Conservation (phyloP, 2,797 vertebrate species). For the Sphenopsis melanotis region DNA sequence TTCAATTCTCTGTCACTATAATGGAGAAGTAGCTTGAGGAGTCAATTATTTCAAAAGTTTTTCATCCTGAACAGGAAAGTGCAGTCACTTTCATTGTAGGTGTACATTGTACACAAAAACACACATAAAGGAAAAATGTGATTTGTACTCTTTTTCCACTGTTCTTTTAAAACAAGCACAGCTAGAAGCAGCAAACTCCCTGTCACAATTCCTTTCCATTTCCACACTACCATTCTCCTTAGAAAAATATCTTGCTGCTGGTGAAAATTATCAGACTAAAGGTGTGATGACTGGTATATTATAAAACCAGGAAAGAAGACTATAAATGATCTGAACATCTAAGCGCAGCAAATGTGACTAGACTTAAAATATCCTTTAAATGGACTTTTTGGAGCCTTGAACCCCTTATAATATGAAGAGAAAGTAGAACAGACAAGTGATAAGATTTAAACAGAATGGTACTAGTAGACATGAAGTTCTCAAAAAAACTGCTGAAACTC, state of each 20-base stretch:
- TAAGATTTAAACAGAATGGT: not conserved
- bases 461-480: not conserved
- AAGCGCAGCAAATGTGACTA: not conserved
- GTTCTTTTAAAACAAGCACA: not conserved
- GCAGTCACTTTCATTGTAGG: fast-evolving
- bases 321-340: not conserved
- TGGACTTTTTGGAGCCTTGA: not conserved
- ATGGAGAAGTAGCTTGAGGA: not conserved
- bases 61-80: not conserved
- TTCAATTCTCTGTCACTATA: not conserved
- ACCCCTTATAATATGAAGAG: not conserved
- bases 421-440: not conserved
- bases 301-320: not conserved
- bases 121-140: not conserved
- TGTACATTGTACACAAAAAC: not conserved
- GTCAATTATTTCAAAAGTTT: not conserved
- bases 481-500: not conserved
- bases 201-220: not conserved
- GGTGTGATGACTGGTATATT: not conserved
- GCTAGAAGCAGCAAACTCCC: not conserved
- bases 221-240: not conserved
- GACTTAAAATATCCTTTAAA: not conserved
- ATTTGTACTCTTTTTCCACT: not conserved
- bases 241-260: not conserved
- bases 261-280: not conserved